Evolutionary conservation across 2,113 vertebrate species (phyloP), one percentile per base, ranked within the genome.

Genomic region (Lanius ludovicianus): DNA sequence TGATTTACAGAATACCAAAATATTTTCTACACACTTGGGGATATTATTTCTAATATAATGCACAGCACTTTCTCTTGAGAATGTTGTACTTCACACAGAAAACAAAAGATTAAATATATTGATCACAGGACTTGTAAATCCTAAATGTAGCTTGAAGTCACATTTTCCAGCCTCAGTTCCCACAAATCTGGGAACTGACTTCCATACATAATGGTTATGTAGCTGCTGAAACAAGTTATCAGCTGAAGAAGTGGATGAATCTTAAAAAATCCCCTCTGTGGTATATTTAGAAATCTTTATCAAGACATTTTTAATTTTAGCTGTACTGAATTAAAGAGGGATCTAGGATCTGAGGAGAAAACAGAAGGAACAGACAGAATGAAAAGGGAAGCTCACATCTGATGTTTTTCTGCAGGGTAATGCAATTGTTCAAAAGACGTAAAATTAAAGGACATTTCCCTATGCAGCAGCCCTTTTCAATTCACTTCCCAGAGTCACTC

Each of bases 251-350:
- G 41, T 22, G 37, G 13, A 35, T 56, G 20, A 46, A 23, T 53
- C 10, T 84, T 70, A 6, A 71, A 84, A 93, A 84, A 52, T 46
- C 7, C 2, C 1, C 16, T 78, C 6, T 0, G 0, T 35, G 4
- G 3, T 78, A 74, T 41, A 70, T 70, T 84, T 74, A 70, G 28
- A 52, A 70, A n/a, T 62, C 11, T 74, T 91, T 57, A 74, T 84
- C 49, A 63, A 63, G 39, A 22, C 7, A 21, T 67, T 16, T 87
- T 90, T 59, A 63, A 41, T 79, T 56, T 67, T 57, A 39, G 18
- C 25, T 82, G 4, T 86, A 53, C 6, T 74, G 41, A 81, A 76
- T 24, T 14, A 78, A 79, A 71, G 64, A 52, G 77, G 8, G 7
- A 64, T 60, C 16, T 50, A 78, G 56, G 22, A 53, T 90, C 27